These are phyloP conservation scores for Trichomalopsis sarcophagae DNA, from an alignment of 1,140 invertebrate species.

Conservation along the genomic window DNA sequence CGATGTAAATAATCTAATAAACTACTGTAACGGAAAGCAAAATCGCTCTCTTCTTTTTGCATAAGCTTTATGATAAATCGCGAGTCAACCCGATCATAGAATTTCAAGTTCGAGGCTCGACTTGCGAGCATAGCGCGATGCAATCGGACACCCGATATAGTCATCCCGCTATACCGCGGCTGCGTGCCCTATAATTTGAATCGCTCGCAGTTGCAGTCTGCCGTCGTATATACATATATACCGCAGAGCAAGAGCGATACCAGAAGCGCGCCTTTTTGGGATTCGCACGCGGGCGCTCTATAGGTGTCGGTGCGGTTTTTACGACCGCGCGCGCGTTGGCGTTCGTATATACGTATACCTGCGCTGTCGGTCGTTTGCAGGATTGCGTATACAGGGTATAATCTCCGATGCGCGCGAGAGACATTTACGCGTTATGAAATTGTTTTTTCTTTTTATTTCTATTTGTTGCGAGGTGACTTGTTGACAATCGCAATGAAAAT, in stretches of 20 bases:
- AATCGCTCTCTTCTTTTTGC: background rate
- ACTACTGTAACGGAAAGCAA: background rate
- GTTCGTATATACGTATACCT: background rate
- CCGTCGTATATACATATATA: background rate
- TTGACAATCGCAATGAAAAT: too few species aligned
- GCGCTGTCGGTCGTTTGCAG: background rate
- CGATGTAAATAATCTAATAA: constrained; percentile 44
- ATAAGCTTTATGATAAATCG: too few species aligned
- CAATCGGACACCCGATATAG: background rate
- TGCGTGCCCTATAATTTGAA: background rate
- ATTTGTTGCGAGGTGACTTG: too few species aligned
- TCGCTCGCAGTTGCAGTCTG: background rate
- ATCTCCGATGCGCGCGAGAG: background rate
- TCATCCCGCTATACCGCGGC: background rate
- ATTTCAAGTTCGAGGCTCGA: background rate
- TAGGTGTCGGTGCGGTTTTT: background rate
- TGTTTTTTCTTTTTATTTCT: too few species aligned
- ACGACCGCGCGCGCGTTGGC: background rate
- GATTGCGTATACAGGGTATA: background rate
- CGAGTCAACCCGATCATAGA: background rate
- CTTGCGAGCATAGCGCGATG: background rate
- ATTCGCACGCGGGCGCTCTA: too few species aligned
- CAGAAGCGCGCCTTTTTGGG: background rate
- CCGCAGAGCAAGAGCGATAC: background rate
- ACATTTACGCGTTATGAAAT: background rate